Evolutionary conservation across 92 coral and sea anemone species (phyloP).

Genomic region (Micromussa lordhowensis): DNA sequence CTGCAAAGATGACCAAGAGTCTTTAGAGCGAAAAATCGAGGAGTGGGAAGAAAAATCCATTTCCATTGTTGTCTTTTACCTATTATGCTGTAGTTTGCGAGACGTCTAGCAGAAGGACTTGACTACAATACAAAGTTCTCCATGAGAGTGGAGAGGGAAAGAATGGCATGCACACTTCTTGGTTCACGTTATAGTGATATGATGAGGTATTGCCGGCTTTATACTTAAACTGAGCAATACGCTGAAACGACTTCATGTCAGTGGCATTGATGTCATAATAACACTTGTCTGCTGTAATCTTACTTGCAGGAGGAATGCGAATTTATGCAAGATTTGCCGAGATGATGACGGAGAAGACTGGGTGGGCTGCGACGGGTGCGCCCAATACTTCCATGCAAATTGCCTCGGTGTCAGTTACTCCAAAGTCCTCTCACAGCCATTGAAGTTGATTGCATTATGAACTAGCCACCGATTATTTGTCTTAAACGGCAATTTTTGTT

Average conservation of each 20-base stretch:
- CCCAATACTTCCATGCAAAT: conserved; percentile 22
- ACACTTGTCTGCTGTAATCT: neutral
- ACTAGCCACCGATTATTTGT: too few relatives aligned
- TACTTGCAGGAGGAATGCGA: neutral
- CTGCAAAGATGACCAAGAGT: conserved; percentile 60
- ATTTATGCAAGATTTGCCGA: neutral
- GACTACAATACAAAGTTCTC: neutral
- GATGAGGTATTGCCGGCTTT: neutral
- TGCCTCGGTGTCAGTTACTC: conserved; percentile 8
- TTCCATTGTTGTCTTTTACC: neutral
- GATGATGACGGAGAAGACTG: conserved; percentile 7
- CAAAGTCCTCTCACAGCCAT: neutral
- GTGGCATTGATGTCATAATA: too few relatives aligned
- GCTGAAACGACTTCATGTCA: neutral
- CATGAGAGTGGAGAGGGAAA: neutral
- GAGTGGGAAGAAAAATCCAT: conserved; percentile 38
- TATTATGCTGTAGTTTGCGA: neutral
- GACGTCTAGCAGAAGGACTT: conserved; percentile 4
- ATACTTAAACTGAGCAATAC: neutral
- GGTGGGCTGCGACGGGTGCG: conserved; percentile 12
- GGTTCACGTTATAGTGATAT: conserved; percentile 2
- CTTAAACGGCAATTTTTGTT: too few relatives aligned
- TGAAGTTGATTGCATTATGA: too few relatives aligned
- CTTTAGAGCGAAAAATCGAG: conserved; percentile 36
- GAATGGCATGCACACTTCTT: conserved; percentile 1